Percentiles rank a stretch among this genome's conserved stretches.
These are phyloP conservation scores for Pteropus rufus DNA, from an alignment of 2,797 vertebrate genomes.

Conservation along the genomic window DNA sequence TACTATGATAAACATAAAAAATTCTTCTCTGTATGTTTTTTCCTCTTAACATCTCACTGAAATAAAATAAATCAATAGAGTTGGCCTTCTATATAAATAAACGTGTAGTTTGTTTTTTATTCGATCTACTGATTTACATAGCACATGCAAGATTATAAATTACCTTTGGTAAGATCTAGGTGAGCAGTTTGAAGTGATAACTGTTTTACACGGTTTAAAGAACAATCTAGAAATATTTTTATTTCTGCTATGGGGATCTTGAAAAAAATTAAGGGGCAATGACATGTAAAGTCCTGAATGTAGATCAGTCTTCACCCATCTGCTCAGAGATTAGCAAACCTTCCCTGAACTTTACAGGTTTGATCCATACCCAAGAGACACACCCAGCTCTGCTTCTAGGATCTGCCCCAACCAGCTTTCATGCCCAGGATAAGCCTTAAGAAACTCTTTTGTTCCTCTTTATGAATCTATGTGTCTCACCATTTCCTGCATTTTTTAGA, in stretches of 20 bases:
- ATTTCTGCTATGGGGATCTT: background rate
- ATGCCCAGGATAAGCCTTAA: background rate
- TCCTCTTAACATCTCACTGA: conserved; percentile 27
- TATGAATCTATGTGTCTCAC: conserved; percentile 50
- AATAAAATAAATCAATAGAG: conserved; percentile 36
- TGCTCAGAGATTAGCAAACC: conserved; percentile 44
- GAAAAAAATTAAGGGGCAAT: background rate
- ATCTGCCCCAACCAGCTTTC: conserved; percentile 49
- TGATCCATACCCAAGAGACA: conserved; percentile 29
- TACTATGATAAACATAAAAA: background rate
- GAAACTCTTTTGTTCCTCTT: conserved; percentile 67
- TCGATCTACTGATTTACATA: conserved; percentile 52
- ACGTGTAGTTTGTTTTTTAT: conserved; percentile 14
- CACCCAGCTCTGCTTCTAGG: conserved; percentile 33
- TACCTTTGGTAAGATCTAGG: conserved; percentile 12
- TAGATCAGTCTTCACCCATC: background rate
- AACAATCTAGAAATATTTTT: conserved; percentile 9
- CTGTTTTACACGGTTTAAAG: background rate
- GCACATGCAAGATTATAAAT: conserved; percentile 1
- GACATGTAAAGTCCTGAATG: background rate
- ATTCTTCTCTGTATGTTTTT: background rate
- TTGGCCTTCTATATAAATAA: conserved; percentile 9
- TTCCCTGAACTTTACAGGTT: background rate
- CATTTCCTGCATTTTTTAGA: conserved; percentile 71
- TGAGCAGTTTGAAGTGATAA: background rate